Percentiles rank a stretch among this genome's conserved stretches.
These are phyloP conservation scores for Ashinkailepas kermadecensis DNA, from an alignment of 2,888 invertebrate genomes.

Conservation along the genomic window DNA sequence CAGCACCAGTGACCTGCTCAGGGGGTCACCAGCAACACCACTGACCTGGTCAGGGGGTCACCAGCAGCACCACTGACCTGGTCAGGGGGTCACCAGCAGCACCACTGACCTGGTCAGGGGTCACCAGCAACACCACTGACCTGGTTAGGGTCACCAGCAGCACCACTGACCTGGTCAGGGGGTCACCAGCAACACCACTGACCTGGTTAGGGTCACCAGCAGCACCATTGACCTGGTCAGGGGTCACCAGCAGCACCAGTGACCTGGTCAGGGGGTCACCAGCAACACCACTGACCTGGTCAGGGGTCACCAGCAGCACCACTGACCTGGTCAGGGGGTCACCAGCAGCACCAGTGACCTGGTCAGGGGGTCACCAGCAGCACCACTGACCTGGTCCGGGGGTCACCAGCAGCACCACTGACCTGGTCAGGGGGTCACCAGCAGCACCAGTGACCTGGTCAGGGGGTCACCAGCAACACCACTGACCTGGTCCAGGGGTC, in stretches of 20 bases:
- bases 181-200: background rate
- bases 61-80: background rate
- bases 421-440: background rate
- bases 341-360: background rate
- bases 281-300: background rate
- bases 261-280: background rate
- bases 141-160: background rate
- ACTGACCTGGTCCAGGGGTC: background rate
- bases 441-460: background rate
- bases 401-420: background rate
- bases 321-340: background rate
- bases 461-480: background rate
- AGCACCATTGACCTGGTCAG: background rate
- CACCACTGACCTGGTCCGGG: background rate
- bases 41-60: background rate
- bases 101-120: background rate
- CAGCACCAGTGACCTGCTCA: background rate
- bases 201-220: background rate
- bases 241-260: background rate
- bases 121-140: background rate
- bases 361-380: background rate
- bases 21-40: background rate
- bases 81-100: background rate
- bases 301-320: background rate
- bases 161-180: background rate